Evolutionary conservation across 2,888 invertebrate genomes (phyloP).

Genomic region (Trachelus tabidus): DNA sequence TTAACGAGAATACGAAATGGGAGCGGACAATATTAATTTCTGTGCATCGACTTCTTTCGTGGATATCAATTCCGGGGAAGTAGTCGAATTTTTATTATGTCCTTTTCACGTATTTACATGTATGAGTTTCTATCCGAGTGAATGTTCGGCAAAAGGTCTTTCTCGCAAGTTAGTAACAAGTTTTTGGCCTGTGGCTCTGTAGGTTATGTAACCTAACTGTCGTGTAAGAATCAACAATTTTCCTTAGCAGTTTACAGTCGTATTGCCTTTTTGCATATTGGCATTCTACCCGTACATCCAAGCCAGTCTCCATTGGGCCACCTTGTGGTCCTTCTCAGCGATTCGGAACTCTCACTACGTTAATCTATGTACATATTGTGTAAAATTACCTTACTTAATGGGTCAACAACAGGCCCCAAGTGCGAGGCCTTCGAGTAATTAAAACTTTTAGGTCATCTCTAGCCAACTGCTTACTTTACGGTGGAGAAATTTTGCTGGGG

Average conservation of each 20-base stretch:
- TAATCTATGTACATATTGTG: slow-evolving; percentile 41
- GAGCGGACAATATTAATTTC: too few relatives aligned
- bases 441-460: slow-evolving; percentile 28
- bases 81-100: too few relatives aligned
- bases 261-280: not conserved
- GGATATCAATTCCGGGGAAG: too few relatives aligned
- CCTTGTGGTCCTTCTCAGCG: slow-evolving; percentile 34
- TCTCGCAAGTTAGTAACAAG: too few relatives aligned
- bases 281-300: slow-evolving; percentile 1
- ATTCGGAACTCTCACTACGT: slow-evolving; percentile 33
- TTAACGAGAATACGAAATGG: too few relatives aligned
- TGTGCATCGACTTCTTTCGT: too few relatives aligned
- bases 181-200: too few relatives aligned
- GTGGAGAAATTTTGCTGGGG: slow-evolving; percentile 83
- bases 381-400: slow-evolving; percentile 45
- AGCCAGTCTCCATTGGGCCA: slow-evolving; percentile 1
- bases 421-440: slow-evolving; percentile 38
- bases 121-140: too few relatives aligned
- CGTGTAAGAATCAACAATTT: too few relatives aligned
- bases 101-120: too few relatives aligned
- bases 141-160: too few relatives aligned
- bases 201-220: too few relatives aligned
- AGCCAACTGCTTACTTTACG: slow-evolving; percentile 73
- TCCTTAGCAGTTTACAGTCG: not conserved
- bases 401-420: slow-evolving; percentile 41